Percentiles rank a stretch among this genome's conserved stretches.
Evolutionary conservation across 2,888 invertebrate genomes (phyloP).

Genomic region (Tuberolachnus salignus): DNA sequence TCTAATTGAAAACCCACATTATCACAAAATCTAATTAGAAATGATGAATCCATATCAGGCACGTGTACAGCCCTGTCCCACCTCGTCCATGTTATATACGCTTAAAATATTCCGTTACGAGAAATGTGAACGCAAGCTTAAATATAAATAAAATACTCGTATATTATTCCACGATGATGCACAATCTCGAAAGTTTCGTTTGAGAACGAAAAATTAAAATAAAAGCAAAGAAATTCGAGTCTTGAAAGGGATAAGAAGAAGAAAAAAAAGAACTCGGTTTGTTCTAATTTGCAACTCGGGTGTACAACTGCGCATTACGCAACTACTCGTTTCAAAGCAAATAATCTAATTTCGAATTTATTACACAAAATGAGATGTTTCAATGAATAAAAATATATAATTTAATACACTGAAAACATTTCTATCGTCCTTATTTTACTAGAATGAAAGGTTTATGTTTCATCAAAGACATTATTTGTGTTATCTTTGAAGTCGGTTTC

Average conservation of each 20-base stretch:
- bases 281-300: background rate
- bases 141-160: background rate
- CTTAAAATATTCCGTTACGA: no score
- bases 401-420: background rate
- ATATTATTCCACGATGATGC: background rate
- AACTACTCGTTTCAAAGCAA: background rate
- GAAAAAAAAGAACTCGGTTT: background rate
- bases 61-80: no score
- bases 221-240: background rate
- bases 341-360: background rate
- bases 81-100: no score
- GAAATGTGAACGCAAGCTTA: no score
- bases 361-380: background rate
- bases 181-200: no score
- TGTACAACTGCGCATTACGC: no score
- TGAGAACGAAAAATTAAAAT: background rate
- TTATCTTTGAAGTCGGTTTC: no score
- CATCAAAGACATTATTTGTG: no score
- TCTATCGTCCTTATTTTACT: background rate
- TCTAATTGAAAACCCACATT: no score
- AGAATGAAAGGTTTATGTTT: background rate
- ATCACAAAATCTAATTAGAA: no score
- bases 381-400: background rate
- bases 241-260: background rate
- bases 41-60: no score